These are phyloP conservation scores for Slavum lentiscoides DNA, from an alignment of 2,888 invertebrate species.

Conservation along the genomic window DNA sequence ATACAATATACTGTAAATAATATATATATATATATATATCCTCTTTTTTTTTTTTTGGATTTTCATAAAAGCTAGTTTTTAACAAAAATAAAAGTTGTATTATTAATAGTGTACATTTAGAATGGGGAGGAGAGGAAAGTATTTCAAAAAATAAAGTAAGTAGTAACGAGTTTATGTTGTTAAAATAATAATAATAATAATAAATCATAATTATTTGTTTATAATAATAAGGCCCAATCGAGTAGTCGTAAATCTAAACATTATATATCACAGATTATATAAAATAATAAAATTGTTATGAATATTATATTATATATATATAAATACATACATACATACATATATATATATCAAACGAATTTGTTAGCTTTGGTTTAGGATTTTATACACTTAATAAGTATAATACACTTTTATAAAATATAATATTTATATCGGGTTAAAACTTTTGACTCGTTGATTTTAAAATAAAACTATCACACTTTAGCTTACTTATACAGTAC, in stretches of 20 bases:
- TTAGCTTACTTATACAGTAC: conserved; percentile 45
- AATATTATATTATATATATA: background rate
- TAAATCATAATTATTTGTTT: conserved; percentile 17
- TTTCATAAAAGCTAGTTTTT: conserved; percentile 41
- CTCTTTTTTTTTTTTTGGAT: background rate
- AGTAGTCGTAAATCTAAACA: conserved; percentile 43
- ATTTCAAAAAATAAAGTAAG: conserved; percentile 38
- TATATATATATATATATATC: background rate
- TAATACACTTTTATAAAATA: background rate
- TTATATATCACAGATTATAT: conserved; percentile 52
- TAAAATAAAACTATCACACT: conserved; percentile 49
- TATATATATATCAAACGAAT: conserved; percentile 25
- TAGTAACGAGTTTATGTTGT: conserved; percentile 11
- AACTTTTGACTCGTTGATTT: conserved; percentile 35
- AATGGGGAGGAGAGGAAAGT: conserved; percentile 2
- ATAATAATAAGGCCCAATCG: conserved; percentile 37
- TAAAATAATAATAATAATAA: background rate
- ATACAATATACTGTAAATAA: conserved; percentile 33
- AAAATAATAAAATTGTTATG: conserved; percentile 42
- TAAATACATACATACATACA: no score
- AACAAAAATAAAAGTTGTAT: conserved; percentile 40
- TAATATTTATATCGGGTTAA: conserved; percentile 19
- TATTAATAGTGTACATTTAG: conserved; percentile 31
- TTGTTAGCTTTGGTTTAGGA: conserved; percentile 49
- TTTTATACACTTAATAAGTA: conserved; percentile 28